A percentile compares a stretch with the other conserved stretches of the same genome.
phyloP scores from a whole-genome alignment of 2,113 vertebrate genomes.

The Pungitius pungitius region DNA sequence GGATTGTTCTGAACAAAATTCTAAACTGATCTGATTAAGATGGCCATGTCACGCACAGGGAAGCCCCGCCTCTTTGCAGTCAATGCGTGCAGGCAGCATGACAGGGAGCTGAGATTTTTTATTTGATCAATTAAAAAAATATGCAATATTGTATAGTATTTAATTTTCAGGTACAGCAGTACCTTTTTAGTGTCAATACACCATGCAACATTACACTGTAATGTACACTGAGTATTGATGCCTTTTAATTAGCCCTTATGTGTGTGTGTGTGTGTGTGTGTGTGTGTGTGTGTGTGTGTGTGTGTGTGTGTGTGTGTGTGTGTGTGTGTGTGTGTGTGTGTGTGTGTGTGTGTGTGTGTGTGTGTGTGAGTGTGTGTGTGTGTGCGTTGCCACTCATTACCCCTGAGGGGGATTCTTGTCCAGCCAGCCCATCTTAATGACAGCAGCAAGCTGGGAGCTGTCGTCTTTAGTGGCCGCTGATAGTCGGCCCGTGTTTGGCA shows the following conservation, averaged over 20 bases:
- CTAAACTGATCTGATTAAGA: too few species aligned
- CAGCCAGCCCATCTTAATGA: constrained; percentile 91
- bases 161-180: too few species aligned
- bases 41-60: too few species aligned
- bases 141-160: too few species aligned
- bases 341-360: background rate
- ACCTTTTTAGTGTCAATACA: too few species aligned
- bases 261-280: background rate
- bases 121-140: too few species aligned
- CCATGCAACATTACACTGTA: too few species aligned
- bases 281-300: background rate
- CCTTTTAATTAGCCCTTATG: background rate
- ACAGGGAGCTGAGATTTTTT: too few species aligned
- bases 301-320: background rate
- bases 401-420: constrained; percentile 95
- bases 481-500: constrained; percentile 51
- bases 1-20: too few species aligned
- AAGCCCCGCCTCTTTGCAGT: too few species aligned
- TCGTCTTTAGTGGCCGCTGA: constrained; percentile 39
- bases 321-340: background rate
- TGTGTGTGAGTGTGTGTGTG: background rate
- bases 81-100: too few species aligned
- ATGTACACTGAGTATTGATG: background rate
- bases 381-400: constrained; percentile 70
- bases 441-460: constrained; percentile 50